Conservation (phyloP, 2,797 vertebrate genomes). For the Lophius americanus region DNA sequence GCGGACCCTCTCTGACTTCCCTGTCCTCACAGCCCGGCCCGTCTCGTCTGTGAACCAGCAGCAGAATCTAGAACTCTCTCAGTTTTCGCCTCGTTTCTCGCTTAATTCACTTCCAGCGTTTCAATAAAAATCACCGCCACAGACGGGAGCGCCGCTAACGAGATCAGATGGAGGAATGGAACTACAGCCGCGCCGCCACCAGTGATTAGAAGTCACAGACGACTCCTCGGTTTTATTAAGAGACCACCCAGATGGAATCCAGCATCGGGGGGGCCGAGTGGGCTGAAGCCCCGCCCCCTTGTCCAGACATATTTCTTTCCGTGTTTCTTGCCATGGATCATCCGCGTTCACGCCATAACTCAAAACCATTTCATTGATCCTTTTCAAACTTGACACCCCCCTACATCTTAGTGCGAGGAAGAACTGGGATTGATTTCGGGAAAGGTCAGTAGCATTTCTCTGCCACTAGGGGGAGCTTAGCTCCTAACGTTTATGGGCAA, state of each 20-base stretch:
- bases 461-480: no score
- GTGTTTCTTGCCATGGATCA: no score
- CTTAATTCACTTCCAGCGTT: slow-evolving; percentile 69
- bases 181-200: slow-evolving; percentile 63
- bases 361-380: no score
- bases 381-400: no score
- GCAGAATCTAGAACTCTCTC: slow-evolving; percentile 38
- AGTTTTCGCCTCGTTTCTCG: slow-evolving; percentile 69
- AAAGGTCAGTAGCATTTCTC: no score
- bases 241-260: slow-evolving; percentile 57
- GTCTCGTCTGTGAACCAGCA: slow-evolving; percentile 17
- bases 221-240: slow-evolving; percentile 69
- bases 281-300: no score
- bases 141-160: slow-evolving; percentile 57
- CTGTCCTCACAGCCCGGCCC: slow-evolving; percentile 13
- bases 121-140: slow-evolving; percentile 62
- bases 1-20: neutral
- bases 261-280: no score
- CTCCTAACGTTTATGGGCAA: no score
- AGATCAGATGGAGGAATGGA: slow-evolving; percentile 68
- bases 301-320: no score
- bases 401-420: no score
- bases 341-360: no score
- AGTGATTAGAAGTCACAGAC: slow-evolving; percentile 71
- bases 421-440: no score